Evolutionary conservation across 64 coral and sea anemone species (phyloP).

Genomic region (Pachyseris speciosa): DNA sequence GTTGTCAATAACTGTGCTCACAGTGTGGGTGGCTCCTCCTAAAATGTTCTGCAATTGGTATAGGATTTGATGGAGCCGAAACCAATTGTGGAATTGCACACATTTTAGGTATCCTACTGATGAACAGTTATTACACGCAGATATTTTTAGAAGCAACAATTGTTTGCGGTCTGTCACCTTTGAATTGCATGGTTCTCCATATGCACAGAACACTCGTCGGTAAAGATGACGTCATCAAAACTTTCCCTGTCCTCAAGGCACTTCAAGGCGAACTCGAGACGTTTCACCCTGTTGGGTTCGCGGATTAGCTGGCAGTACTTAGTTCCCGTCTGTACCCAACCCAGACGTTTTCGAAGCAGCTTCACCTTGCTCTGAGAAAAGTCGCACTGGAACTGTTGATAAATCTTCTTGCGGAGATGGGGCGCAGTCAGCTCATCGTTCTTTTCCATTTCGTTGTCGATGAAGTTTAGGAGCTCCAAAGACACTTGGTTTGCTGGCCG

Average conservation of each 20-base stretch:
- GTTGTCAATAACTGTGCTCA: no score
- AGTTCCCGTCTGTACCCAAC: neutral
- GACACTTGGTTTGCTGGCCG: no score
- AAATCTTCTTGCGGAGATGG: neutral
- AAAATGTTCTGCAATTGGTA: no score
- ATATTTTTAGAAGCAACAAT: no score
- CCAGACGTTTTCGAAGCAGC: neutral
- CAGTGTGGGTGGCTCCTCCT: no score
- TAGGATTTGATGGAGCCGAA: no score
- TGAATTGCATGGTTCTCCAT: slow-evolving; percentile 12
- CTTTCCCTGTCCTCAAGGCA: neutral
- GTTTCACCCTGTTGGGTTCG: neutral
- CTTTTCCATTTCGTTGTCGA: slow-evolving; percentile 14
- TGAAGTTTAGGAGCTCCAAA: neutral
- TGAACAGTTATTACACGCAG: no score
- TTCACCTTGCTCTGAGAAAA: neutral
- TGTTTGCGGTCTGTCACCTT: no score
- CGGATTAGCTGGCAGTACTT: slow-evolving; percentile 33
- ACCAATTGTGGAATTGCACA: no score
- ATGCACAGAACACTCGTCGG: neutral
- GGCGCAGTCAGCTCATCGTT: neutral
- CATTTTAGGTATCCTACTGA: no score
- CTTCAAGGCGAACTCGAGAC: neutral
- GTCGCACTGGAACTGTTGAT: neutral
- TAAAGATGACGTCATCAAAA: slow-evolving; percentile 4